Conservation (phyloP, 2,888 invertebrate species). For the Sicus ferrugineus region DNA sequence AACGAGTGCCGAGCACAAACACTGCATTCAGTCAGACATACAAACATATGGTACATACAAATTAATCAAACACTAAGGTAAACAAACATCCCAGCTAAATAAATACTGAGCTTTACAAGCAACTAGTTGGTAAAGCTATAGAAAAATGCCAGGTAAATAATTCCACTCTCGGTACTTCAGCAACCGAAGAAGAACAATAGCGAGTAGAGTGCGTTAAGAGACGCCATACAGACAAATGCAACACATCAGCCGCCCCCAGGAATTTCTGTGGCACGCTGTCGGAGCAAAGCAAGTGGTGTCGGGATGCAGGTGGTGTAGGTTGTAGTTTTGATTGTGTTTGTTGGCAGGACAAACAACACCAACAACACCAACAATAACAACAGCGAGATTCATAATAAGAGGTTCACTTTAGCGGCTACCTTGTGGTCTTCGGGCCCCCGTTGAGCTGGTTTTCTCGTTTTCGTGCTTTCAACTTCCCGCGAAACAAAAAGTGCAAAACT, state of each 20-base stretch:
- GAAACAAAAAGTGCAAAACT: background rate
- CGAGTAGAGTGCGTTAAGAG: slow-evolving; percentile 14
- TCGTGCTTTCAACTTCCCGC: background rate
- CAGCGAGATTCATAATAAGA: background rate
- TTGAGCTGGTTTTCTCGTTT: background rate
- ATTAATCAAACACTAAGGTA: slow-evolving; percentile 16
- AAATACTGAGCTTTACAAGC: slow-evolving; percentile 14
- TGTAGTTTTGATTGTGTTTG: background rate
- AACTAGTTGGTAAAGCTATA: slow-evolving; percentile 9
- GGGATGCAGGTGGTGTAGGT: too few relatives aligned
- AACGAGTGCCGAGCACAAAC: background rate
- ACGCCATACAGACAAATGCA: slow-evolving; percentile 18
- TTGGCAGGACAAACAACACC: background rate
- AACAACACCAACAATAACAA: background rate
- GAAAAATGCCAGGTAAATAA: background rate
- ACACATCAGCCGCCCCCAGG: slow-evolving; percentile 14
- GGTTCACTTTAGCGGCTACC: slow-evolving; percentile 4
- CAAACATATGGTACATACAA: slow-evolving; percentile 4
- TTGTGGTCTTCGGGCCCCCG: background rate
- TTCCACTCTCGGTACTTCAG: background rate
- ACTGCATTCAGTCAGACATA: slow-evolving; percentile 4
- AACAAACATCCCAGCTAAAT: slow-evolving; percentile 21
- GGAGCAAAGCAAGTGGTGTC: too few relatives aligned
- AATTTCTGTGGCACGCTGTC: too few relatives aligned
- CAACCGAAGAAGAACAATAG: slow-evolving; percentile 10